phyloP scores from a whole-genome alignment of 2,113 vertebrate species.

The Oryctolagus cuniculus region DNA sequence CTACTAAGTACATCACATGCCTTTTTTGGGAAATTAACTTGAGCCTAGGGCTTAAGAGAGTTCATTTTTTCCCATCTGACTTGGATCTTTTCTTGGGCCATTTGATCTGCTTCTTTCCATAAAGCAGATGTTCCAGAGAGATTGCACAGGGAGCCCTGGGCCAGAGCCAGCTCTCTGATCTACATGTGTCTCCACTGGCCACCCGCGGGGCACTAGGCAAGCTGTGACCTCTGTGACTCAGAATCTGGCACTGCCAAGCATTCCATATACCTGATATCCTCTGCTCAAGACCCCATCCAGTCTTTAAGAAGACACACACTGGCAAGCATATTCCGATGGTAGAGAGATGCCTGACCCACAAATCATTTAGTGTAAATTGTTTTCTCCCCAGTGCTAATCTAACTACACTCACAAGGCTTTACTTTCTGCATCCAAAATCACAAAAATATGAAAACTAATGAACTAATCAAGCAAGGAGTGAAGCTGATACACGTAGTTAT shows the following conservation, averaged over 20 bases:
- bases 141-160: slow-evolving; percentile 23
- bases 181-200: slow-evolving; percentile 50
- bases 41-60: slow-evolving; percentile 61
- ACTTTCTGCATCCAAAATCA: slow-evolving; percentile 9
- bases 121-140: slow-evolving; percentile 73
- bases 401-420: neutral
- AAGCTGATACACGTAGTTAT: neutral
- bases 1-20: neutral
- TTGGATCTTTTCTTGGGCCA: slow-evolving; percentile 67
- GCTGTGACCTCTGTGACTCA: slow-evolving; percentile 54
- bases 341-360: neutral
- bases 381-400: neutral
- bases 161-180: slow-evolving; percentile 61
- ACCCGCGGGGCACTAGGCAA: neutral
- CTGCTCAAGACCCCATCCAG: neutral
- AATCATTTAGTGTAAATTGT: neutral
- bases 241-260: slow-evolving; percentile 41
- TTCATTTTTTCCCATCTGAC: slow-evolving; percentile 73
- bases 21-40: slow-evolving; percentile 41
- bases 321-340: neutral
- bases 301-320: neutral
- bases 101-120: slow-evolving; percentile 70
- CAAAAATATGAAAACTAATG: slow-evolving; percentile 22
- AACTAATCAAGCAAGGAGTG: neutral
- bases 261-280: slow-evolving; percentile 66